phyloP scores from a whole-genome alignment of 2,888 invertebrate genomes.

The Lasioglossum leucozonium region DNA sequence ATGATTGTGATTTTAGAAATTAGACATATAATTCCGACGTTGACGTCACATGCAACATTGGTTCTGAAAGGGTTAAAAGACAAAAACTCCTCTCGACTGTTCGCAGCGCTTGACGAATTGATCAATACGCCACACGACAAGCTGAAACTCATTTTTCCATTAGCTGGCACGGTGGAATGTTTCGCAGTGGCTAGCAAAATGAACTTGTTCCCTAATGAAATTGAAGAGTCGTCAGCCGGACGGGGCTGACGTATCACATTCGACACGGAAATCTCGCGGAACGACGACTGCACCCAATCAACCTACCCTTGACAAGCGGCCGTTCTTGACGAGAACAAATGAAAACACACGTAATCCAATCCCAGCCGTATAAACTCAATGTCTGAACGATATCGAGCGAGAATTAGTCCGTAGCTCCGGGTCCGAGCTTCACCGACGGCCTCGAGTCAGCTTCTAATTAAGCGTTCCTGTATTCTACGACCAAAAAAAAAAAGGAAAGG shows the following conservation, averaged over 20 bases:
- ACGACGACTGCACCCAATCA: constrained; percentile 33
- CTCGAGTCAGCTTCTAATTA: constrained; percentile 66
- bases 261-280: background rate
- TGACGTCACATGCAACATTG: too few species aligned
- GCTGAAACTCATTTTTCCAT: background rate
- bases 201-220: background rate
- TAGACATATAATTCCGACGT: background rate
- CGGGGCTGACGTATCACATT: background rate
- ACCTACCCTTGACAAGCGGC: constrained; percentile 26
- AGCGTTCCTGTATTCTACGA: constrained; percentile 57
- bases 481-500: background rate
- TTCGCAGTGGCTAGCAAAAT: constrained; percentile 1
- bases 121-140: background rate
- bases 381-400: constrained; percentile 61
- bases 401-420: constrained; percentile 37
- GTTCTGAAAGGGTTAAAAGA: too few species aligned
- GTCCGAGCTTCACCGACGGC: constrained; percentile 34
- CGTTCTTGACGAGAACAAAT: constrained; percentile 49
- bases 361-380: constrained; percentile 36
- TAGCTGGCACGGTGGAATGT: background rate
- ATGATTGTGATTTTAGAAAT: too few species aligned
- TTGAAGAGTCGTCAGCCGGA: background rate
- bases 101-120: background rate
- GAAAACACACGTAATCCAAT: constrained; percentile 57
- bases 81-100: too few species aligned